Base-by-base conservation (phyloP, 2,113 vertebrate species). In the Nycticebus coucang region DNA sequence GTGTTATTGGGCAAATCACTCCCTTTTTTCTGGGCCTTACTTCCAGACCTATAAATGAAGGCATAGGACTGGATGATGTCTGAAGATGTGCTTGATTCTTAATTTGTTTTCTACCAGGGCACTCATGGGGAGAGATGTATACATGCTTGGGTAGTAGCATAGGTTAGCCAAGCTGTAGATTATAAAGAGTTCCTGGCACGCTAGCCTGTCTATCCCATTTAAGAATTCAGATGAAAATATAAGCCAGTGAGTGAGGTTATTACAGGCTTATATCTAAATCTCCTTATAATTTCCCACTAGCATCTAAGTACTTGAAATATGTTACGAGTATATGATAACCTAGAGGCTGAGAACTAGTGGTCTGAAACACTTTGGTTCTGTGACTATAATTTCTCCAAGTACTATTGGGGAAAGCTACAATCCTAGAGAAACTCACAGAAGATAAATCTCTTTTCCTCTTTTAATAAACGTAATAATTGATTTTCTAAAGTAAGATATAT, bases 241-340 rank as follows among this genome's bases (percentile, higher is more conserved):
- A 91, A 91, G 53, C 17, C 55, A 72, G 4, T 84, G 21, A 26
- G 13, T 75, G 21, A 85, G 92, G 22, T 62, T 77, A 81, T 50
- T 14, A 41, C 35, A 64, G 13, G 19, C 12, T n/a, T 87, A 87
- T 75, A 86, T 17, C 62, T 64, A 8, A 85, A 94, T 81, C 11
- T 71, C 45, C 45, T 86, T 75, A 60, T 14, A 91, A 60, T 45
- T 78, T 75, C 79, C 69, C 82, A 57, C 24, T 77, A 72, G 30
- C 82, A 94, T n/a, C 41, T 15, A 89, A 80, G 30, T 77, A 71
- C 15, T 72, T 78, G 24, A 94, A 95, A 72, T 90, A 64, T 60
- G 18, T 79, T 55, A 68, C 50, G 87, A 79, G 64, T 50, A 93
- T 45, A 83, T 87, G 37, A 10, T 62, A 92, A 50, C 72, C 24